A percentile compares a stretch with the other conserved stretches of the same genome.
These are phyloP conservation scores for Leptopilina myrica DNA, from an alignment of 2,888 invertebrate species.

Conservation along the genomic window DNA sequence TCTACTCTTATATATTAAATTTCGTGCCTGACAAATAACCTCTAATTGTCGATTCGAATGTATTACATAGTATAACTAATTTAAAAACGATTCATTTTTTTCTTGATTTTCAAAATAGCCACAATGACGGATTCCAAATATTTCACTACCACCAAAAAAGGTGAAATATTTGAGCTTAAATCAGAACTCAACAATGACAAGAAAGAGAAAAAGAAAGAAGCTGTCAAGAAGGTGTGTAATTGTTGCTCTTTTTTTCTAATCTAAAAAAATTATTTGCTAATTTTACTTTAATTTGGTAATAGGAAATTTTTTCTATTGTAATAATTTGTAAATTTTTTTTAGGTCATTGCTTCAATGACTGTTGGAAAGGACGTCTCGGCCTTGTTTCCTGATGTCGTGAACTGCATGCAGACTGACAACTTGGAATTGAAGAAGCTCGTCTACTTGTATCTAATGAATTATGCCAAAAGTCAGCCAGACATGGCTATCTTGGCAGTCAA, in stretches of 20 bases:
- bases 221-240: constrained; percentile 95
- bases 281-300: too few species aligned
- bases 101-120: constrained; percentile 50
- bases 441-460: constrained; percentile 99
- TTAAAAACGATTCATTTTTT: not conserved
- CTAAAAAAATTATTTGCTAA: too few species aligned
- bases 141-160: constrained; percentile 99
- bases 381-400: constrained; percentile 99
- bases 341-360: constrained; percentile 99
- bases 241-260: constrained; percentile 4
- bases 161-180: constrained; percentile 99
- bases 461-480: constrained; percentile 99
- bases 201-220: constrained; percentile 99
- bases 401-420: constrained; percentile 99
- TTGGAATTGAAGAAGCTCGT: constrained; percentile 98
- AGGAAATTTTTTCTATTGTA: too few species aligned
- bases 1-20: constrained; percentile 4
- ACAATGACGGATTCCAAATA: constrained; percentile 99
- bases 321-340: constrained; percentile 49
- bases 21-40: constrained; percentile 28
- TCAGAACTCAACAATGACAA: constrained; percentile 99
- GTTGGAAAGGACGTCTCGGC: constrained; percentile 99
- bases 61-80: constrained; percentile 31
- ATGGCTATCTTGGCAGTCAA: constrained; percentile 99
- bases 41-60: not conserved